phyloP scores from a whole-genome alignment of 1,140 invertebrate species.

The Bombus confusus region DNA sequence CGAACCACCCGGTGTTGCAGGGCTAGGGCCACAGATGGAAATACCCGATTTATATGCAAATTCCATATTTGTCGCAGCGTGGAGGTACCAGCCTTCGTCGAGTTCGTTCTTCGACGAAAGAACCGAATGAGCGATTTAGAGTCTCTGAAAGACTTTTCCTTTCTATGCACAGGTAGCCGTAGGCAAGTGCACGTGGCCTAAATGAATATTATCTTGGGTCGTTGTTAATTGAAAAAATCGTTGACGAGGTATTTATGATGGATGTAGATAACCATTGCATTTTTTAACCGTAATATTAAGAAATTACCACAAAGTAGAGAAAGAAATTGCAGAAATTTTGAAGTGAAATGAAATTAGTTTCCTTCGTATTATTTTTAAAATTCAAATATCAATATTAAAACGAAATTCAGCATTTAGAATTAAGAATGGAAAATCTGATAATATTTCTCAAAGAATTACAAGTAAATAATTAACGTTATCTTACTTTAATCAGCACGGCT shows the following conservation, averaged over 20 bases:
- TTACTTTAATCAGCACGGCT: constrained; percentile 54
- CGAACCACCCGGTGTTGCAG: constrained; percentile 66
- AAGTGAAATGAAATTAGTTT: neutral
- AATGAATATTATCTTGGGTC: neutral
- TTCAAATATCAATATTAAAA: neutral
- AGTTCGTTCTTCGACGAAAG: constrained; percentile 56
- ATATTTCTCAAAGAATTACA: neutral
- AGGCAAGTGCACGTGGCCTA: neutral
- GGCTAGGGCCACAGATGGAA: constrained; percentile 85
- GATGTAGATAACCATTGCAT: neutral
- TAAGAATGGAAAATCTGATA: neutral
- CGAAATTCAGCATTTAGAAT: neutral
- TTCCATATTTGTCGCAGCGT: constrained; percentile 86
- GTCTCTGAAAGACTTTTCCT: constrained; percentile 5
- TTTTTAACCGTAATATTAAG: neutral
- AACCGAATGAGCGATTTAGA: constrained; percentile 34
- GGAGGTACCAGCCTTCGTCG: constrained; percentile 56
- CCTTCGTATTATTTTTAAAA: neutral
- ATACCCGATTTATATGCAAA: constrained; percentile 89
- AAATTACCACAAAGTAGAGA: neutral
- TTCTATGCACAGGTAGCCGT: neutral
- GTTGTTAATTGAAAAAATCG: neutral
- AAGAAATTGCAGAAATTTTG: neutral
- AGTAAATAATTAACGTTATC: neutral
- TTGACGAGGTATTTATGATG: no score